These are phyloP conservation scores for Rhynchotus rufescens DNA, from an alignment of 2,797 vertebrate genomes.

Conservation along the genomic window DNA sequence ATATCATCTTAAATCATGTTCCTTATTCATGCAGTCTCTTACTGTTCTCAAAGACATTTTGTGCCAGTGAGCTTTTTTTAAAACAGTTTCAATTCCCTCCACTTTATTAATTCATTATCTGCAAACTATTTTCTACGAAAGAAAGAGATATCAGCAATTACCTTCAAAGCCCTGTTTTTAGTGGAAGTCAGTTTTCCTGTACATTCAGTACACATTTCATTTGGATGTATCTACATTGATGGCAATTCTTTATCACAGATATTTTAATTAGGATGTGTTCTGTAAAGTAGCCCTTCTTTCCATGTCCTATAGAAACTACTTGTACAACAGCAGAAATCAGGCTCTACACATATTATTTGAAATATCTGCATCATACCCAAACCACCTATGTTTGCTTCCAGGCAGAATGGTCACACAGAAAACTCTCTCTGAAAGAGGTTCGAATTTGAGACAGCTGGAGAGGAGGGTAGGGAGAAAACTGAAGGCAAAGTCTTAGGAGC, in stretches of 20 bases:
- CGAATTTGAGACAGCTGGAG: background rate
- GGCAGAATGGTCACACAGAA: background rate
- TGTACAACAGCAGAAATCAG: background rate
- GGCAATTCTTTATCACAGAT: background rate
- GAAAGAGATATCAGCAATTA: background rate
- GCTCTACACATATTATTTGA: fast-evolving
- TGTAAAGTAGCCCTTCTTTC: background rate
- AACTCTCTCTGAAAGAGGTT: background rate
- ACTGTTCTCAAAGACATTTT: background rate
- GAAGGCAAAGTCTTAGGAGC: background rate
- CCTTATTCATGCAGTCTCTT: background rate
- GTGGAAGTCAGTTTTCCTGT: background rate
- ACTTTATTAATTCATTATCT: slow-evolving; percentile 48
- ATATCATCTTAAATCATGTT: background rate
- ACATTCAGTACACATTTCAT: background rate
- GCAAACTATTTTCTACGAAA: background rate
- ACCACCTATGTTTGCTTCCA: fast-evolving
- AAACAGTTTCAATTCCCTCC: background rate
- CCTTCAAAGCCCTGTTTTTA: background rate
- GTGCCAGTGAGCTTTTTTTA: background rate
- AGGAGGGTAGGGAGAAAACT: fast-evolving
- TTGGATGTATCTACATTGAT: fast-evolving
- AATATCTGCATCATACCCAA: fast-evolving
- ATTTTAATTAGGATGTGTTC: background rate
- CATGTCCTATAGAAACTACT: background rate